These are phyloP conservation scores for Babyrousa celebensis DNA, from an alignment of 2,797 vertebrate genomes.

Conservation along the genomic window DNA sequence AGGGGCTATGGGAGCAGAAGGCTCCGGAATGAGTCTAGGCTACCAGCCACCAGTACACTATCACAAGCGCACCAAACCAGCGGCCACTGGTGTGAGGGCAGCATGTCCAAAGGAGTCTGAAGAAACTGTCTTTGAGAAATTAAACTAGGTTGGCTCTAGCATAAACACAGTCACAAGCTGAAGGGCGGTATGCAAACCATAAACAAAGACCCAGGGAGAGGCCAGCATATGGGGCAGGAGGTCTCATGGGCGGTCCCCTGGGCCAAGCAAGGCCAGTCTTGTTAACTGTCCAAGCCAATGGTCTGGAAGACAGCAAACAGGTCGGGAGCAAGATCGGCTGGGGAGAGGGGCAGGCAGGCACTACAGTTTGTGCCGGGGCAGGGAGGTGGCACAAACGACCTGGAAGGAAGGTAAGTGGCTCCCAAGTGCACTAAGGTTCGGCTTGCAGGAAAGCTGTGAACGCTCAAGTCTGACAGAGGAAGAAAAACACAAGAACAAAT, in stretches of 20 bases:
- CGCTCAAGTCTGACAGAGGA: neutral
- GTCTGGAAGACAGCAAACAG: neutral
- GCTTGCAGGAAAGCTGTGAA: neutral
- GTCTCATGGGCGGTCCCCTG: rapidly evolving
- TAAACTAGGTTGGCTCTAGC: neutral
- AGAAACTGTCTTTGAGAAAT: neutral
- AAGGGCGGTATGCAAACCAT: neutral
- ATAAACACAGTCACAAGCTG: neutral
- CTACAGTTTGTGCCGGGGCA: rapidly evolving
- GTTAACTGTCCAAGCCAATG: neutral
- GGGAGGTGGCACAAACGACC: neutral
- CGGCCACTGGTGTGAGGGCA: rapidly evolving
- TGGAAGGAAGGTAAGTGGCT: neutral
- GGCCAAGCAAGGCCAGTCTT: neutral
- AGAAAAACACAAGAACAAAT: neutral
- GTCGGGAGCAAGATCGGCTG: neutral
- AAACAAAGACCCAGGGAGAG: neutral
- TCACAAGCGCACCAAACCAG: rapidly evolving
- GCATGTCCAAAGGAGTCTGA: neutral
- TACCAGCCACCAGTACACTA: rapidly evolving
- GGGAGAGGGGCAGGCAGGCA: rapidly evolving
- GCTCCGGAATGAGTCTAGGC: rapidly evolving
- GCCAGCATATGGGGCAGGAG: rapidly evolving
- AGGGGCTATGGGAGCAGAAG: neutral
- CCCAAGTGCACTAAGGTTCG: neutral